Percentiles rank a stretch among this genome's conserved stretches.
phyloP scores from a whole-genome alignment of 2,888 invertebrate genomes.

The Lepidochrysops patricia region DNA sequence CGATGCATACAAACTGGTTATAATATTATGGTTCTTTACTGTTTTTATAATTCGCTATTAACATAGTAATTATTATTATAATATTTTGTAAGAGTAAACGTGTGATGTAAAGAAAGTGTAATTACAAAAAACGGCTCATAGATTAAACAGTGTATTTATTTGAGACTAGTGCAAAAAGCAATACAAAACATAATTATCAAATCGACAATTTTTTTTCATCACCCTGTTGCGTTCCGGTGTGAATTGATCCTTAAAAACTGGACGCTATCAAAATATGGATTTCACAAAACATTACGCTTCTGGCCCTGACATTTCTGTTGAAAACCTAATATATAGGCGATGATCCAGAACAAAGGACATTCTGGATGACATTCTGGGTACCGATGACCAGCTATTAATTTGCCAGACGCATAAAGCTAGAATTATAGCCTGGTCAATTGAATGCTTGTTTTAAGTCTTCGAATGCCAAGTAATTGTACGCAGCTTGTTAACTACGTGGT shows the following conservation, averaged over 20 bases:
- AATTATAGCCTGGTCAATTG: slow-evolving; percentile 1
- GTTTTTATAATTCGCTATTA: background rate
- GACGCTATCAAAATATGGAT: background rate
- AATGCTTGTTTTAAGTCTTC: background rate
- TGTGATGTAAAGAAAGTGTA: background rate
- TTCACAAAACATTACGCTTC: background rate
- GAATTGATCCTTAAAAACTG: background rate
- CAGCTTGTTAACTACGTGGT: background rate
- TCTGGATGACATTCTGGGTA: background rate
- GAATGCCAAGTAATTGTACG: background rate
- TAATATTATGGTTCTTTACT: background rate
- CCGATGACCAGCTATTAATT: slow-evolving; percentile 1
- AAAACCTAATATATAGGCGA: slow-evolving; percentile 8
- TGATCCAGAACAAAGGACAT: slow-evolving; percentile 7
- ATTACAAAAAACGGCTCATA: background rate
- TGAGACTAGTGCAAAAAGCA: no score
- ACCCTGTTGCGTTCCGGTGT: background rate
- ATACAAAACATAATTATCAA: background rate
- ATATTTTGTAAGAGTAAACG: background rate
- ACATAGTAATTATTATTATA: background rate
- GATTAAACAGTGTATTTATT: no score
- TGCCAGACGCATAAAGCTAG: background rate
- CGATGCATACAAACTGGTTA: slow-evolving; percentile 24
- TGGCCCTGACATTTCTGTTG: background rate
- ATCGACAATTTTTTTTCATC: background rate